Evolutionary conservation across 2,113 vertebrate genomes (phyloP), one percentile per base, ranked within the genome.

Genomic region (Eleginops maclovinus): DNA sequence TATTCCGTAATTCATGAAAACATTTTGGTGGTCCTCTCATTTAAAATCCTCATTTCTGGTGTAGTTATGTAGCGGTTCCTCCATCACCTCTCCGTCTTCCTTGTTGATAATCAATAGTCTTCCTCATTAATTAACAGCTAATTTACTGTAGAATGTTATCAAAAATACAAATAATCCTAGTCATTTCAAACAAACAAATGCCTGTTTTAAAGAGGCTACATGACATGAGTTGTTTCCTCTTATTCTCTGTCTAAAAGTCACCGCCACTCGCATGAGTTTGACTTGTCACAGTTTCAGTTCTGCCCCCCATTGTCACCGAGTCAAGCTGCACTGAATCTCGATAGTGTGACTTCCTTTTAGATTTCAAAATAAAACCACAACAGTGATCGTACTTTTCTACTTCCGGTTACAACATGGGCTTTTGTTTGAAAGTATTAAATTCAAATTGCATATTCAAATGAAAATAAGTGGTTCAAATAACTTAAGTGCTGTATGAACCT

Each of bases 321-420:
- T 66, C 61, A 80, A 64, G 16, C 1, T 14, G 0, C 13, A 61
- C 4, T 10, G 1, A 40, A 12, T 16, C 3, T 50, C 31, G 2
- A 4, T 2, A 2, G 11, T 0, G 2, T 0, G 0, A 53, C 55
- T 88, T 85, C 80, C 85, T 72, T 36, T 1, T 0, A 0, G 3
- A 22, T 79, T 88, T 75, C 86, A 88, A 69, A 89, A 77, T 86
- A 89, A n/a, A 78, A 81, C 0, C 13, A 21, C 11, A n/a, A 8
- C 0, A 26, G 1, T 14, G 9, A 11, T 3, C 44, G 9, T 14
- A 11, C 19, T 5, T 2, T 14, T 3, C 2, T 6, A 46, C 58
- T 51, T 76, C 81, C 81, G 74, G 84, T 75, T 58, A 1, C 1
- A 14, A 7, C 7, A 1, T 1, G 2, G 3, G 3, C 2, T 49